Evolutionary conservation across 2,113 vertebrate genomes (phyloP).

Genomic region (Sinocyclocheilus anshuiensis): DNA sequence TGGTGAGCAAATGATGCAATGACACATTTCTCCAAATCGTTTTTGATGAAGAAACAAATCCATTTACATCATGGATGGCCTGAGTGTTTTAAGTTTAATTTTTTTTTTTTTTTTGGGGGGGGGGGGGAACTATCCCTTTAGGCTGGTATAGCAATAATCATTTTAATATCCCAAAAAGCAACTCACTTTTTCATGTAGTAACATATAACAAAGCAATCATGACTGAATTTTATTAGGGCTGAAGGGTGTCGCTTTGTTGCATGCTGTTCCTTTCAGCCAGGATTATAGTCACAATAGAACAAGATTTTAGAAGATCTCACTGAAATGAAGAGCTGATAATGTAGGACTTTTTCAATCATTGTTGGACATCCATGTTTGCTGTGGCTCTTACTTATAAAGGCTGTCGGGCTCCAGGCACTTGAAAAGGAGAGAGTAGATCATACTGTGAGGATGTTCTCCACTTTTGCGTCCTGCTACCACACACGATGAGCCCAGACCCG

Average conservation of each 20-base stretch:
- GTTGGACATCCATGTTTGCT: neutral
- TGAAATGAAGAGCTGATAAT: neutral
- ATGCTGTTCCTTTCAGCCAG: neutral
- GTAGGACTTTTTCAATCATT: neutral
- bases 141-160: too few species aligned
- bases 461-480: constrained; percentile 88
- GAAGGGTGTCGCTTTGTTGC: neutral
- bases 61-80: too few species aligned
- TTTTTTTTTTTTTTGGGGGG: too few species aligned
- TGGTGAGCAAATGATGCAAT: too few species aligned
- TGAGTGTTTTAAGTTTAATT: too few species aligned
- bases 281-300: neutral
- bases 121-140: too few species aligned
- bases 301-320: neutral
- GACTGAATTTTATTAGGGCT: neutral
- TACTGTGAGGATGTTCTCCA: constrained; percentile 82
- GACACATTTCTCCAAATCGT: too few species aligned
- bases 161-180: too few species aligned
- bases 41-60: too few species aligned
- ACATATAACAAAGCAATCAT: too few species aligned
- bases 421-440: constrained; percentile 93
- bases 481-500: constrained; percentile 90
- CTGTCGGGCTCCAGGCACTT: constrained; percentile 98
- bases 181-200: too few species aligned
- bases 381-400: constrained; percentile 90